Base-by-base conservation (phyloP, 2,113 vertebrate species). In the Nerophis ophidion region DNA sequence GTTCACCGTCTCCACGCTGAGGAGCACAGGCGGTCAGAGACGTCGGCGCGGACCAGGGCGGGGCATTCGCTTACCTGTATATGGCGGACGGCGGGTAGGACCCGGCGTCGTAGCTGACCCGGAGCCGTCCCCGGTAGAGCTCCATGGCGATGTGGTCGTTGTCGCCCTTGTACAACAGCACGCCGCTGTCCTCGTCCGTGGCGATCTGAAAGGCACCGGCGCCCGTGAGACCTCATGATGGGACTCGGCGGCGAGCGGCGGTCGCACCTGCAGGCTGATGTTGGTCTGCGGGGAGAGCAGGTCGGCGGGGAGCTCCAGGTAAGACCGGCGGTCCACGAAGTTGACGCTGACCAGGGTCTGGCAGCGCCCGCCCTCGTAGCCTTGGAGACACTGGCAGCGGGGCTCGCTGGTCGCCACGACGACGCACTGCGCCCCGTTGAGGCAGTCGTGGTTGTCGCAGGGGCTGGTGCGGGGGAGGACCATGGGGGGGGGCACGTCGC, bases 381-480 rank as follows among this genome's bases (percentile, higher is more conserved):
- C 94, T 0, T 94, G 92, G 71, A 96, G 78, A 82, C 97, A 99
- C 72, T 96, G 94, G 79, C 97, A 99, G 57, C 88, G 87, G 0
- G 95, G 97, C 61, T 98, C 95, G 4, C 79, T 86, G 4, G 80
- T 86, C 55, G 84, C 91, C 81, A 87, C 88, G 77, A 93, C 73
- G 42, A 99, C 94, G 59, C 97, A 98, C 73, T 98, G 93, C 1
- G 96, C 96, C 61, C 91, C 93, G 1, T 99, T 98, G 67, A 94
- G 93, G 76, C 97, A 99, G 54, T 98, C 95, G 13, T 93, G 92
- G 75, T 97, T 91, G 84, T 98, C 96, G 61, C 97, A 99, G 4
- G 93, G 96, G 66, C 97, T 99, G 68, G 96, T 98, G 44, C 96
- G 93, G 7, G 97, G 97, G 34, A 99, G 88, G 60, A 98, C 95